Conservation (phyloP, 1,140 invertebrate genomes). For the Meloidogyne chitwoodi region DNA sequence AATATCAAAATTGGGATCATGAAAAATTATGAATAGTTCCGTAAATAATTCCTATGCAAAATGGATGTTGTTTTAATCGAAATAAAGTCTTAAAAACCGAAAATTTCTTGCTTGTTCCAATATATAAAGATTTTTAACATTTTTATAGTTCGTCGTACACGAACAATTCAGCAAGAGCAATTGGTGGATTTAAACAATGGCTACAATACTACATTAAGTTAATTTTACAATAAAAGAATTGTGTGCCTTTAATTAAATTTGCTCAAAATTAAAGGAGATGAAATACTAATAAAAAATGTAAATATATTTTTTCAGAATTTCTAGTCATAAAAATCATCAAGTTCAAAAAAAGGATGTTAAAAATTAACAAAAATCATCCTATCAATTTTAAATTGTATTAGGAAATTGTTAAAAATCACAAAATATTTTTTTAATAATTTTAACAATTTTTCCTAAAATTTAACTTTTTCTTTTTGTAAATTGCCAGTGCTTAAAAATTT, state of each 20-base stretch:
- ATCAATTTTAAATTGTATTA: no score
- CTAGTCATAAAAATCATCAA: background rate
- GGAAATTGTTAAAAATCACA: no score
- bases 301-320: background rate
- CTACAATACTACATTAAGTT: background rate
- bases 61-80: no score
- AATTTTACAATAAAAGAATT: background rate
- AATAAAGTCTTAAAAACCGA: no score
- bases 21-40: no score
- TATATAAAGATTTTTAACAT: background rate
- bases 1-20: no score
- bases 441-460: background rate
- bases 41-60: no score
- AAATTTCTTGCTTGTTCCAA: no score
- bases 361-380: background rate
- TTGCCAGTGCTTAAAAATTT: background rate
- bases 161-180: slow-evolving; percentile 47
- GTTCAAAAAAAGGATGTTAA: background rate
- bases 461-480: background rate
- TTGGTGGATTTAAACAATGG: slow-evolving; percentile 34
- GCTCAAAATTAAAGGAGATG: background rate
- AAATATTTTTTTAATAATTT: no score
- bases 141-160: slow-evolving; percentile 33
- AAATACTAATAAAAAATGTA: background rate
- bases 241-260: background rate